These are phyloP conservation scores for Chondrosia reniformis DNA, from an alignment of 37 sponge, comb jelly and placozoan genomes.

Conservation along the genomic window DNA sequence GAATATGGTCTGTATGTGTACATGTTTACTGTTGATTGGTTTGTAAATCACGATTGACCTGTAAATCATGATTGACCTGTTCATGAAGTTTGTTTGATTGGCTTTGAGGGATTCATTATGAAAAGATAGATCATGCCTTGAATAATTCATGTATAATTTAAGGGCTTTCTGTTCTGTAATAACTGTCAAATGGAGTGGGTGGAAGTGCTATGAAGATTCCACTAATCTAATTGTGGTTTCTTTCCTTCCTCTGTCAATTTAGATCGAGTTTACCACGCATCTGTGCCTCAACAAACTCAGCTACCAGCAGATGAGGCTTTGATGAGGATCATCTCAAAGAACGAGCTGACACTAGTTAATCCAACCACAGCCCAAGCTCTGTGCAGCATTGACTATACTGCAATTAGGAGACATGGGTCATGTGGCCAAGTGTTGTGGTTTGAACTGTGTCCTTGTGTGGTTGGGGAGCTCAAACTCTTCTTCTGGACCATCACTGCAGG, in stretches of 20 bases:
- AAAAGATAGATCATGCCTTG: too few species aligned
- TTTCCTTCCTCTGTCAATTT: neutral
- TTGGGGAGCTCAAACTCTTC: neutral
- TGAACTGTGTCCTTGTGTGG: constrained; percentile 39
- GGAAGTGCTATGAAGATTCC: too few species aligned
- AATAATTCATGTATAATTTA: too few species aligned
- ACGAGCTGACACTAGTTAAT: constrained; percentile 15
- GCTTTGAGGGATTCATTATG: too few species aligned
- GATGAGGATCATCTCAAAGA: constrained; percentile 38
- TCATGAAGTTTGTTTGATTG: too few species aligned
- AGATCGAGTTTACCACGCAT: constrained; percentile 71
- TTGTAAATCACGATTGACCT: too few species aligned
- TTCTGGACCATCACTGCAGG: constrained; percentile 26
- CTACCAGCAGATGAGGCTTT: constrained; percentile 42
- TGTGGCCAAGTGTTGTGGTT: constrained; percentile 57
- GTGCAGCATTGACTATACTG: constrained; percentile 31
- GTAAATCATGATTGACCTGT: too few species aligned
- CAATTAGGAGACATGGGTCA: constrained; percentile 47
- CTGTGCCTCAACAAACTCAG: constrained; percentile 57
- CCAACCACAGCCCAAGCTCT: constrained; percentile 38
- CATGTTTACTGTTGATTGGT: neutral
- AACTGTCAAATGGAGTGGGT: neutral
- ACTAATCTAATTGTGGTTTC: too few species aligned
- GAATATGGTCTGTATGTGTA: too few species aligned
- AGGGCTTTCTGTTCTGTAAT: too few species aligned